These are phyloP conservation scores for Mizuhopecten yessoensis DNA, from an alignment of 1,140 invertebrate species.

Conservation along the genomic window DNA sequence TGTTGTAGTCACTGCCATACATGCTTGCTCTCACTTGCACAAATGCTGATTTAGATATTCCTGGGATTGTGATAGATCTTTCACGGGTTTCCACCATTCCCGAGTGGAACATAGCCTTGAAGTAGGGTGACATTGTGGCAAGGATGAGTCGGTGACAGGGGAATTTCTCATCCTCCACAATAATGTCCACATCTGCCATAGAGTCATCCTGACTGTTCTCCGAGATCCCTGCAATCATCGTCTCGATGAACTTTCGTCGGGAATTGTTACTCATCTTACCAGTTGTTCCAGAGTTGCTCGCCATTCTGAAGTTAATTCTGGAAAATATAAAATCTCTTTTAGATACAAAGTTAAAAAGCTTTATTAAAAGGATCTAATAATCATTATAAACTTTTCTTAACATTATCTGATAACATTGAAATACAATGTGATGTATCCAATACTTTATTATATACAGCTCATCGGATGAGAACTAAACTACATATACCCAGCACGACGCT, in stretches of 20 bases:
- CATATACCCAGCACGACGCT: too few species aligned
- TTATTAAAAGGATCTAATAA: too few species aligned
- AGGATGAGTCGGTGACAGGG: slow-evolving; percentile 70
- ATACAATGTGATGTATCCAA: too few species aligned
- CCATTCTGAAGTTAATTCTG: neutral
- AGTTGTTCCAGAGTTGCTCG: neutral
- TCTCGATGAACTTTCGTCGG: slow-evolving; percentile 42
- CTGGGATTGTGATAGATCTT: slow-evolving; percentile 59
- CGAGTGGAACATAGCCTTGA: slow-evolving; percentile 69
- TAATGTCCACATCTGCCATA: slow-evolving; percentile 66
- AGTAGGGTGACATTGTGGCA: slow-evolving; percentile 70
- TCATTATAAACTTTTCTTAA: too few species aligned
- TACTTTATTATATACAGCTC: too few species aligned
- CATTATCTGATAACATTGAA: too few species aligned
- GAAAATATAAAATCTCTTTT: neutral
- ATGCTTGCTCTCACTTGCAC: slow-evolving; percentile 65
- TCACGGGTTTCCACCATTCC: slow-evolving; percentile 69
- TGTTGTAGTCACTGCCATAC: slow-evolving; percentile 62
- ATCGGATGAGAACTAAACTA: too few species aligned
- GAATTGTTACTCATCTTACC: neutral
- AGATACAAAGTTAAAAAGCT: too few species aligned
- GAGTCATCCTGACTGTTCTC: slow-evolving; percentile 56
- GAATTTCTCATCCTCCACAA: slow-evolving; percentile 67
- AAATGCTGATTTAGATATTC: slow-evolving; percentile 66
- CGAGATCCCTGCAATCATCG: slow-evolving; percentile 42